Percentiles rank a stretch among this genome's conserved stretches.
These are phyloP conservation scores for Irena cyanogastra DNA, from an alignment of 2,113 vertebrate species.

Conservation along the genomic window DNA sequence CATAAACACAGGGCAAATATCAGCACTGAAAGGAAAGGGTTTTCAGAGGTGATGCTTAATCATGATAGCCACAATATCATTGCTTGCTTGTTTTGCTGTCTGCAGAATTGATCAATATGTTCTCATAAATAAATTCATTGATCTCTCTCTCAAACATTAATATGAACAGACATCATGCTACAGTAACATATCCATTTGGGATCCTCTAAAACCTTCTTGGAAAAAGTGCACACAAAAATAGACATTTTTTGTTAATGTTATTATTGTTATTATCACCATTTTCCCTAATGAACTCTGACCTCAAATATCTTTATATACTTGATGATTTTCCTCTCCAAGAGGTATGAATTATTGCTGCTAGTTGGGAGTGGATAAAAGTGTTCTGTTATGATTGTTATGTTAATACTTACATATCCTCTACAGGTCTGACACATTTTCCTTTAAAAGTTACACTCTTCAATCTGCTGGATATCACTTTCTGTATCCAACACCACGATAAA, in stretches of 20 bases:
- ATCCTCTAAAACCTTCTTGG: not conserved
- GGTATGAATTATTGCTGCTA: not conserved
- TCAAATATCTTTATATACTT: not conserved
- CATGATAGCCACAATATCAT: not conserved
- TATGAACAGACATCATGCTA: not conserved
- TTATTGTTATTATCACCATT: not conserved
- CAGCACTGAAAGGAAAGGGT: not conserved
- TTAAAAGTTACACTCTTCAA: not conserved
- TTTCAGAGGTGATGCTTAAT: not conserved
- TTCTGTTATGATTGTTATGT: not conserved
- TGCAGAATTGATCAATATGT: not conserved
- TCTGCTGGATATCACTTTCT: not conserved
- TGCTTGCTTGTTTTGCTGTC: not conserved
- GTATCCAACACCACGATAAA: not conserved
- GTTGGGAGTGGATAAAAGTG: not conserved
- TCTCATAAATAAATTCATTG: not conserved
- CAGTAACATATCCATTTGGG: not conserved
- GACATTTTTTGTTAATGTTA: too few relatives aligned
- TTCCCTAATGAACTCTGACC: not conserved
- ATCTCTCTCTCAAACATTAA: not conserved
- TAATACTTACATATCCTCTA: not conserved
- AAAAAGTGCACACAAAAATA: not conserved
- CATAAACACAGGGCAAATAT: not conserved
- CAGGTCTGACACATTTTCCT: not conserved
- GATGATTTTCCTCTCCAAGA: not conserved